Base-by-base conservation (phyloP, 2,888 invertebrate species). In the Meandrusa payeni region DNA sequence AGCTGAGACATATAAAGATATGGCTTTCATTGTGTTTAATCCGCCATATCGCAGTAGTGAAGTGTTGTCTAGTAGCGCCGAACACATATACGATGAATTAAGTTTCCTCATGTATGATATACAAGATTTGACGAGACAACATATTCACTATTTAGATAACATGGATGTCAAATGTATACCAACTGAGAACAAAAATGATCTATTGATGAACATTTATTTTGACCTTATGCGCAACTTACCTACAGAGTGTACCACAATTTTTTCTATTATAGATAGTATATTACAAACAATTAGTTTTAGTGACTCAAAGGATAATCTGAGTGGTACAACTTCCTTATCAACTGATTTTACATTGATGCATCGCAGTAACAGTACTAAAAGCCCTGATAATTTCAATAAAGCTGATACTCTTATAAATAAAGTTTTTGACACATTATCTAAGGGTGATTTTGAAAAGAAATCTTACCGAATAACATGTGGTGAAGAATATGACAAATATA, bases 71-170 rank as follows among this genome's bases (percentile, higher is more conserved):
- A 78, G 75, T 1, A 61, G 55, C 45, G 57, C 76, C 23, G 76
- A 77, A 51, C 76, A 76, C 52, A 76, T 90, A 43, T 90, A 90
- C 56, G 86, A 90, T 46, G 82, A 85, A 49, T 47, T 90, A 15
- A 88, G 88, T 52, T 86, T 61, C 46, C 70, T 89, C 2, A 71
- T 89, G 63, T 90, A 89, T 47, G 89, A 90, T 56, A 63, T 90
- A 26, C 85, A 89, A 57, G 90, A 90, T 52, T 70, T 89, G 31
- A 70, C 72, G 3, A 64, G 86, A 45, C 88, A 89, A 52, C 88
- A 90, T 56, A 26, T 32, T 2, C 69, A 81, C 52, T 90, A 87
- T 57, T 61, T 89, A 43, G 63, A 77, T 5, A 87, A 82, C 51
- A 86, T 89, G 77, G 69, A 76, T 47, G 67, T 81, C 28, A 65